phyloP scores from a whole-genome alignment of 2,797 vertebrate species.

The Poecilia wingei region DNA sequence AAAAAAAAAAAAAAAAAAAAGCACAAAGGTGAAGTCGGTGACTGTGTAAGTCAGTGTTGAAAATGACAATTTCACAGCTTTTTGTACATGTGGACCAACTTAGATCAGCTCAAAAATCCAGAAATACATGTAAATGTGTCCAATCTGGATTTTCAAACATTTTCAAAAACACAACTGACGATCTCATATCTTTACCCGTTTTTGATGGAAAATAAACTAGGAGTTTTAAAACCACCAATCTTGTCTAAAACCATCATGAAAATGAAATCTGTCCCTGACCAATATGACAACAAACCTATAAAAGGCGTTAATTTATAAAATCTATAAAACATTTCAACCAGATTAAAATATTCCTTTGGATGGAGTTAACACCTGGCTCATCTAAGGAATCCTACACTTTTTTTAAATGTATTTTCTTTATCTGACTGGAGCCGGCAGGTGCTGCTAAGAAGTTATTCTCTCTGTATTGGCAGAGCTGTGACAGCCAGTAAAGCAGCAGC shows the following conservation, averaged over 20 bases:
- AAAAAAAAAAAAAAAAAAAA: background rate
- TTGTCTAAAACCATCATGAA: background rate
- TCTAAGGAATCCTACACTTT: too few species aligned
- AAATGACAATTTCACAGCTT: background rate
- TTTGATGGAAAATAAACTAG: background rate
- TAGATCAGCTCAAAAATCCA: background rate
- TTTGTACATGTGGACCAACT: background rate
- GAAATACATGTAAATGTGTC: background rate
- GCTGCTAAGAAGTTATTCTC: background rate
- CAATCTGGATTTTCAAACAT: background rate
- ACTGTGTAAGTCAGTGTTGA: background rate
- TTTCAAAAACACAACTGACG: background rate
- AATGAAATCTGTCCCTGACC: background rate
- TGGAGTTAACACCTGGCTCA: background rate
- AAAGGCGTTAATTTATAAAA: background rate
- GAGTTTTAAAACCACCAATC: background rate
- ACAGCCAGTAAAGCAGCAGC: conserved; percentile 69
- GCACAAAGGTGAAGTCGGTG: background rate
- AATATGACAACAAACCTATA: background rate
- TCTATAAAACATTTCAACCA: background rate
- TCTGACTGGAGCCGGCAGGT: background rate
- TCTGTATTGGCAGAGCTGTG: conserved; percentile 76
- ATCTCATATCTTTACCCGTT: background rate
- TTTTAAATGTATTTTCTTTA: background rate
- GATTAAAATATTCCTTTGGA: conserved; percentile 23